Percentiles rank a stretch among this genome's conserved stretches.
phyloP scores from a whole-genome alignment of 2,797 vertebrate species.

The Sebastes cheni region DNA sequence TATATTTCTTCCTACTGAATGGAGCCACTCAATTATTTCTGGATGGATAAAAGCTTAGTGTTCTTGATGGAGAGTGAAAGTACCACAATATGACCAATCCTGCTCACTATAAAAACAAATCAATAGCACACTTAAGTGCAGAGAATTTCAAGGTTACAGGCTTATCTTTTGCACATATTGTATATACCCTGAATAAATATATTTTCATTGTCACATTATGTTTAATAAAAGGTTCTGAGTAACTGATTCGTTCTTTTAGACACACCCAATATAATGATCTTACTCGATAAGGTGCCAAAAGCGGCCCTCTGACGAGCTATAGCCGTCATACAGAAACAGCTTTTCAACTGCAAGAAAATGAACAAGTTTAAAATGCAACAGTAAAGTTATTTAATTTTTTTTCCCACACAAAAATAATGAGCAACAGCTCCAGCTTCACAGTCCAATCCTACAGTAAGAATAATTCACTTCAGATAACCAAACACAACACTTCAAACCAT shows the following conservation, averaged over 20 bases:
- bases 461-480: conserved; percentile 10
- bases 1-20: background rate
- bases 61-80: background rate
- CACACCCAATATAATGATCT: background rate
- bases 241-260: background rate
- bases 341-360: background rate
- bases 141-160: background rate
- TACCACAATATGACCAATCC: background rate
- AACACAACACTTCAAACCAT: conserved; percentile 51
- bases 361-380: background rate
- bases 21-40: background rate
- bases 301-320: background rate
- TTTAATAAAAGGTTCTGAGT: background rate
- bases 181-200: background rate
- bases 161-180: background rate
- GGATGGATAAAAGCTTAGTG: background rate
- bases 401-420: conserved; percentile 18
- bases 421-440: conserved; percentile 10
- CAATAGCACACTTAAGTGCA: conserved; percentile 6
- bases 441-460: background rate
- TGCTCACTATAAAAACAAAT: background rate
- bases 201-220: background rate
- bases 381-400: conserved; percentile 22
- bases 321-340: background rate
- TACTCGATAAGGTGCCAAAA: background rate